Evolutionary conservation across 2,113 vertebrate species (phyloP), one percentile per base, ranked within the genome.

Genomic region (Neolamprologus ventralis): DNA sequence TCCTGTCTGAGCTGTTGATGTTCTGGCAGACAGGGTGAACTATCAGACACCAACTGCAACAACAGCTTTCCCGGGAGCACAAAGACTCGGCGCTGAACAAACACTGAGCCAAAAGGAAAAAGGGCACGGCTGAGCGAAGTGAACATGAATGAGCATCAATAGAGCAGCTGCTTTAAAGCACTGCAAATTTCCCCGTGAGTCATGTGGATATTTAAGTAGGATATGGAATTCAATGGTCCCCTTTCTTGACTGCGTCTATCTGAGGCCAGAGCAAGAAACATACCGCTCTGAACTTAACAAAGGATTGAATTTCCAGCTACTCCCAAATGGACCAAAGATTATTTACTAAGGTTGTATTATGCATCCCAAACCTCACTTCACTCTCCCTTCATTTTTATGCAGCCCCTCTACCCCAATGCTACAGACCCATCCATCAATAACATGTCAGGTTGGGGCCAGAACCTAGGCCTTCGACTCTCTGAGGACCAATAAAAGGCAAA

Each of bases 401-500:
- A 91, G 86, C 88, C 88, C 55, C 78, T 90, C 88, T 87, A 83
- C 82, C 78, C 83, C 5, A 93, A 93, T 71, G 53, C 87, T 89
- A 80, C 90, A 93, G 88, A 93, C 87, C 90, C 75, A 94, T 95
- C 94, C 93, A 94, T 96, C 94, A 94, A 86, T 91, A 89, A 80
- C 87, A 91, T 92, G 93, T 90, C 85, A 47, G 86, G 80, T 81
- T 81, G 86, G 80, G 89, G 86, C 85, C 92, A 92, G 90, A 94
- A 93, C 90, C 84, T 68, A 80, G 90, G 89, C 90, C 89, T 81
- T 93, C 58, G 12, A 75, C 85, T 94, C 94, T 94, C 94, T 2
- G 40, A 86, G 92, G 95, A 93, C 93, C 93, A 90, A 95, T 96
- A 96, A 95, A 95, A 92, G 85, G 81, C 86, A 79, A 93, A 89